phyloP scores from a whole-genome alignment of 2,113 vertebrate genomes.

The Ibidorhyncha struthersii region DNA sequence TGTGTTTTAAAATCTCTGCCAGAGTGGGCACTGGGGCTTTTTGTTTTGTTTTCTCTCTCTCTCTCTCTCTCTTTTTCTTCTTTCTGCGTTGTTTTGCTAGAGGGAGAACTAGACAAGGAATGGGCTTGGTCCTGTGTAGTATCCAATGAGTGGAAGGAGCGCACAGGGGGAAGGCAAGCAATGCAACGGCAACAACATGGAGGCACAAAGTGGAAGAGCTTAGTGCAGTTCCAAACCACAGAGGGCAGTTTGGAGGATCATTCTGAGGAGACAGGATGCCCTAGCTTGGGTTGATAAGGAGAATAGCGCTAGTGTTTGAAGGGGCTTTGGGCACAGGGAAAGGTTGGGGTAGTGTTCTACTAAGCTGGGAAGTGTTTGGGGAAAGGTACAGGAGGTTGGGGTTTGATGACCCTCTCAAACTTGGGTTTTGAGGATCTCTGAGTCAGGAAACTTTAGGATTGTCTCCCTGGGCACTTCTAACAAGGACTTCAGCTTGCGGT shows the following conservation, averaged over 20 bases:
- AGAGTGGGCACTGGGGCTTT: not conserved
- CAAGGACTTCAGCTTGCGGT: not conserved
- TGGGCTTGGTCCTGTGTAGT: not conserved
- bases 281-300: not conserved
- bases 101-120: not conserved
- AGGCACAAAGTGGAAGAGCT: not conserved
- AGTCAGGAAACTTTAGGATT: not conserved
- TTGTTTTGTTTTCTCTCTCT: not conserved
- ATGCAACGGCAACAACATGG: not conserved
- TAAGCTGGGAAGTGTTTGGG: not conserved
- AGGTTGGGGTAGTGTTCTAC: not conserved
- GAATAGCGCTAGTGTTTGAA: not conserved
- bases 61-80: not conserved
- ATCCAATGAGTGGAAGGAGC: too few species aligned
- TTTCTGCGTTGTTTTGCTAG: constrained; percentile 20
- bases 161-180: not conserved
- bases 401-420: not conserved
- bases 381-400: not conserved
- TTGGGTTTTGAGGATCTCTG: not conserved
- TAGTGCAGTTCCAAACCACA: not conserved
- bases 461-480: not conserved
- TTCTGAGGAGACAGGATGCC: not conserved
- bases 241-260: not conserved
- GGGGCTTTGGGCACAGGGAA: not conserved
- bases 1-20: constrained; percentile 35